Evolutionary conservation across 1,140 invertebrate species (phyloP).

Genomic region (Panagrolaimus sp.): DNA sequence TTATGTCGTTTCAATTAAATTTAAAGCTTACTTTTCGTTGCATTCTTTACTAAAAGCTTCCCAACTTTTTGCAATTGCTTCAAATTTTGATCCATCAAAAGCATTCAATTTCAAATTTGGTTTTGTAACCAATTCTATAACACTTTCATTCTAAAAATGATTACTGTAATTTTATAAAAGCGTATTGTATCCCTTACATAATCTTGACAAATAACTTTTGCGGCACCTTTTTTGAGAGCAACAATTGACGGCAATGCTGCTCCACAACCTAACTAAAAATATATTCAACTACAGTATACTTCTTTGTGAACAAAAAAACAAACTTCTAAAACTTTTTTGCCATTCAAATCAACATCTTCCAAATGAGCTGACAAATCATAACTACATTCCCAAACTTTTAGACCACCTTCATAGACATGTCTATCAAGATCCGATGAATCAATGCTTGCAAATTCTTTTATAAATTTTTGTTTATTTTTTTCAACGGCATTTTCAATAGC

Average conservation of each 20-base stretch:
- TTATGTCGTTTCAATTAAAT: not conserved
- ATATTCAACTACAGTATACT: no score
- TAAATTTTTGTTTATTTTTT: not conserved
- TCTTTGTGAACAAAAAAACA: no score
- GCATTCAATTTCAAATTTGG: conserved; percentile 25
- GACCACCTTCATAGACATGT: conserved; percentile 16
- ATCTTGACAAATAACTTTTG: conserved; percentile 24
- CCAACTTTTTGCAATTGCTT: conserved; percentile 14
- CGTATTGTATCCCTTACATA: conserved; percentile 17
- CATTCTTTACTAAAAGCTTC: not conserved
- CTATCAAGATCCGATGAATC: not conserved
- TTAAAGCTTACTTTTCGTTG: not conserved
- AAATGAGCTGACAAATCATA: conserved; percentile 26
- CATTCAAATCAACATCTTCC: conserved; percentile 12
- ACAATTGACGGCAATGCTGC: conserved; percentile 29
- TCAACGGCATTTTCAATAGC: not conserved
- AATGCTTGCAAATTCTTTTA: not conserved
- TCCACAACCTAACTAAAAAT: conserved; percentile 36
- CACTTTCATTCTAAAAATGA: conserved; percentile 30
- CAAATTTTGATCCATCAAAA: conserved; percentile 8
- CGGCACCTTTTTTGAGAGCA: conserved; percentile 24
- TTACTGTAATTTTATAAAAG: not conserved
- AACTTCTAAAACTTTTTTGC: conserved; percentile 18
- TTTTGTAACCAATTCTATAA: conserved; percentile 25
- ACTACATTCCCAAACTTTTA: conserved; percentile 38